These are phyloP conservation scores for Apotomis betuletana DNA, from an alignment of 2,888 invertebrate species.

Conservation along the genomic window DNA sequence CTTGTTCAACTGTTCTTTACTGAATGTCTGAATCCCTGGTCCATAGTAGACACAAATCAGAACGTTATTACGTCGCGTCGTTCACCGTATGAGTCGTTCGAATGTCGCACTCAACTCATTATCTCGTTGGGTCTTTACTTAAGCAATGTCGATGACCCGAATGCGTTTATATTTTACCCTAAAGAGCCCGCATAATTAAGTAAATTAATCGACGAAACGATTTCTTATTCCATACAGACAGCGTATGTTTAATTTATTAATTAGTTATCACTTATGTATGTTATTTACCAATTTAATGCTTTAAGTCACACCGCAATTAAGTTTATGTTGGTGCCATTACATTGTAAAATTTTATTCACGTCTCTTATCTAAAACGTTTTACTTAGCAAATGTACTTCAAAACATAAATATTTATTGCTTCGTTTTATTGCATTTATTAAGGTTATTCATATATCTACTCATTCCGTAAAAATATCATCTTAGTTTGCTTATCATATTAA, in stretches of 20 bases:
- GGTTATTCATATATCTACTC: not conserved
- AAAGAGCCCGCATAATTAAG: not conserved
- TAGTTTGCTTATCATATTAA: not conserved
- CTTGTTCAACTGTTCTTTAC: not conserved
- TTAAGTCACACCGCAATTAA: conserved; percentile 26
- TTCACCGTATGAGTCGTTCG: not conserved
- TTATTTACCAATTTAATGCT: conserved; percentile 18
- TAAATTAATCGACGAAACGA: not conserved
- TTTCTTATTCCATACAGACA: not conserved
- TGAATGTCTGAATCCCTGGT: not conserved
- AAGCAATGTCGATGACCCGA: not conserved
- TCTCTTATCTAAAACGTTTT: conserved; percentile 32
- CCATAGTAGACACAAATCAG: not conserved
- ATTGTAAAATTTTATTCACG: conserved; percentile 29
- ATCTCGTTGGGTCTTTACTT: not conserved
- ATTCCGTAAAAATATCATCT: not conserved
- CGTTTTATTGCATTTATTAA: conserved; percentile 17
- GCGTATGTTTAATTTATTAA: conserved; percentile 2
- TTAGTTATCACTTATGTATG: not conserved
- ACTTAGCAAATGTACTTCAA: conserved; percentile 23
- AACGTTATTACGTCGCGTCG: not conserved
- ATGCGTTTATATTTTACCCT: conserved; percentile 13
- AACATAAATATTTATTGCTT: conserved; percentile 33
- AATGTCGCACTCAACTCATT: not conserved
- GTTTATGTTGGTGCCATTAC: conserved; percentile 30